phyloP scores from a whole-genome alignment of 2,797 vertebrate genomes.

The Sebastes itinus region DNA sequence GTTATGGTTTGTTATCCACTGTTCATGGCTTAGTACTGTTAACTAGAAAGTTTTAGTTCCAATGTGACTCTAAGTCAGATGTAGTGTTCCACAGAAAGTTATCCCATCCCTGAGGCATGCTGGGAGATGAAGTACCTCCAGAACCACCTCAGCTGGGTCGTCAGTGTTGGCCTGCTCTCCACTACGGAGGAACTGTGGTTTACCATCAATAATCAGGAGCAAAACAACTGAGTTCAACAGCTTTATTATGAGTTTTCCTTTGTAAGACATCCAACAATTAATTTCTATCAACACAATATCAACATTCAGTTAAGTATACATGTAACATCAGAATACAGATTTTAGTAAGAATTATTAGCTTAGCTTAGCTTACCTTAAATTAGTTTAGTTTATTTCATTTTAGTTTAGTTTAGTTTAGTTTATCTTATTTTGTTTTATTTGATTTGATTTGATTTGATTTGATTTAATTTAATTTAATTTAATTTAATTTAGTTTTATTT shows the following conservation, averaged over 20 bases:
- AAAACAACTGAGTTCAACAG: background rate
- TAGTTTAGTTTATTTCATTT: no score
- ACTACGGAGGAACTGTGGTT: background rate
- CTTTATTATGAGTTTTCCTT: background rate
- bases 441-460: accelerated
- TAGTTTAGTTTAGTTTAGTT: no score
- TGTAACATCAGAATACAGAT: background rate
- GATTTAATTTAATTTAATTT: no score
- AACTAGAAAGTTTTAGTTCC: background rate
- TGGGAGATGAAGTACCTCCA: background rate
- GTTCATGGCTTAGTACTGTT: background rate
- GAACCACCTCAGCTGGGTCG: background rate
- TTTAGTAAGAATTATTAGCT: background rate
- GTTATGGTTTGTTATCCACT: background rate
- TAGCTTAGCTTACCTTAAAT: no score
- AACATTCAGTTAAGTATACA: background rate
- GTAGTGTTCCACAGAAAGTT: background rate
- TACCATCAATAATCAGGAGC: background rate
- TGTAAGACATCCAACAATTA: background rate
- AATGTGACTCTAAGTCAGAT: background rate
- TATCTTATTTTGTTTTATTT: accelerated
- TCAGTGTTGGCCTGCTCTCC: background rate
- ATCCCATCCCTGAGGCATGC: background rate
- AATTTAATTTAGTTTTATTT: no score
- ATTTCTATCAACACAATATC: background rate